These are phyloP conservation scores for Actinernus sp. DNA, from an alignment of 92 coral and sea anemone species.

Conservation along the genomic window DNA sequence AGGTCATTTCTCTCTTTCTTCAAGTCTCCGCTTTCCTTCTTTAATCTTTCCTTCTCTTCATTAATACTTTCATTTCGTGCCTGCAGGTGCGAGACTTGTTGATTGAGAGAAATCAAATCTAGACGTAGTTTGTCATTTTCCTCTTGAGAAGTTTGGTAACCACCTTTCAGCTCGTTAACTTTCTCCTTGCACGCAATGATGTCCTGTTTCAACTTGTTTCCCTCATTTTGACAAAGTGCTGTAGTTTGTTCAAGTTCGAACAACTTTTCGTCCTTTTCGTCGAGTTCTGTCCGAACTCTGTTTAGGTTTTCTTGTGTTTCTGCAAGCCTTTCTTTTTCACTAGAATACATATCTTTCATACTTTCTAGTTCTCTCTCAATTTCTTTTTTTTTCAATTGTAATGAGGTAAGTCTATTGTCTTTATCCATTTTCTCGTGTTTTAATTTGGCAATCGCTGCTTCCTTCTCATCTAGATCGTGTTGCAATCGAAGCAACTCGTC, in stretches of 20 bases:
- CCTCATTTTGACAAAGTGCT: constrained; percentile 46
- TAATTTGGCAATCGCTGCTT: constrained; percentile 39
- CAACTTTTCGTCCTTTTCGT: constrained; percentile 46
- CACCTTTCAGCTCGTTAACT: constrained; percentile 38
- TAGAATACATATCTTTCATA: constrained; percentile 33
- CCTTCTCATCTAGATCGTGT: constrained; percentile 58
- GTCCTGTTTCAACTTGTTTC: constrained; percentile 65
- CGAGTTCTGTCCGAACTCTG: constrained; percentile 61
- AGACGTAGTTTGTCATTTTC: constrained; percentile 65
- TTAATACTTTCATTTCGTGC: constrained; percentile 32
- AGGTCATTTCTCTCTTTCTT: constrained; percentile 68
- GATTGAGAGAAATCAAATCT: constrained; percentile 54
- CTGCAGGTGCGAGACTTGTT: constrained; percentile 54
- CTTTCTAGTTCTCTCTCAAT: constrained; percentile 54
- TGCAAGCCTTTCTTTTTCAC: constrained; percentile 50
- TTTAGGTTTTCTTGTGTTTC: constrained; percentile 52
- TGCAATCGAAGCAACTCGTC: constrained; percentile 59
- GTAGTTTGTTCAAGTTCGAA: constrained; percentile 37
- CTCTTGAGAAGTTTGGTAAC: constrained; percentile 42
- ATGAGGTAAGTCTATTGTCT: constrained; percentile 53
- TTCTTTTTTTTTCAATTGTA: constrained; percentile 47
- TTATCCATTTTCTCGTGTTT: constrained; percentile 54
- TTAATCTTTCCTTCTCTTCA: constrained; percentile 66
- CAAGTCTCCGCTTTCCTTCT: constrained; percentile 43
- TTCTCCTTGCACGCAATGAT: constrained; percentile 23